These are phyloP conservation scores for Amphiprion clarkii DNA, from an alignment of 2,797 vertebrate species.

Conservation along the genomic window DNA sequence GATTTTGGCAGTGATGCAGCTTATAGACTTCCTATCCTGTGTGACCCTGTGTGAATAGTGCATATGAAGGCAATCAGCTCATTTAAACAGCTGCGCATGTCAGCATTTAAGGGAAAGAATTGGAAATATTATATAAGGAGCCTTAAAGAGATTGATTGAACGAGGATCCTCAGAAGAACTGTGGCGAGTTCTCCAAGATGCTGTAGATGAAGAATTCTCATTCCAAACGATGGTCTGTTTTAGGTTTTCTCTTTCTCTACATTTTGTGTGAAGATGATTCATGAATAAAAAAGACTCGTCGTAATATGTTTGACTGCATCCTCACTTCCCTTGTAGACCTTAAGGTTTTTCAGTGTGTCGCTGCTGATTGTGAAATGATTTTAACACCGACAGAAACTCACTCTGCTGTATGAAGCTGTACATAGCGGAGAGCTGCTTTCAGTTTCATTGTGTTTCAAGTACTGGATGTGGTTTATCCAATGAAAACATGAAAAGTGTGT, in stretches of 20 bases:
- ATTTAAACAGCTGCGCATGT: constrained; percentile 81
- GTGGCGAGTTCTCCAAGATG: too few relatives aligned
- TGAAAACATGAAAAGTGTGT: too few relatives aligned
- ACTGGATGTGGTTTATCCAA: not conserved
- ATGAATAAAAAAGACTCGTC: not conserved
- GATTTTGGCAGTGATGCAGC: too few relatives aligned
- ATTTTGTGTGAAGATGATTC: not conserved
- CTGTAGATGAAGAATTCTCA: too few relatives aligned
- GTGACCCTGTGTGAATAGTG: too few relatives aligned
- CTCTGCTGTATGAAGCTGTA: not conserved
- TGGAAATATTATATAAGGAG: constrained; percentile 79
- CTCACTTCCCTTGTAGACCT: not conserved
- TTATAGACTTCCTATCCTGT: too few relatives aligned
- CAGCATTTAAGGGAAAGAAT: constrained; percentile 80
- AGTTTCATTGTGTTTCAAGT: not conserved
- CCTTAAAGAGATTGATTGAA: constrained; percentile 91
- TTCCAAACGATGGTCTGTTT: not conserved
- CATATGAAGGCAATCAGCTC: constrained; percentile 80
- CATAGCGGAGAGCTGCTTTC: too few relatives aligned
- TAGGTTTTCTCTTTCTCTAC: not conserved
- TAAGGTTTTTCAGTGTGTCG: too few relatives aligned
- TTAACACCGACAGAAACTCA: too few relatives aligned
- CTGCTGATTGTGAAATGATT: too few relatives aligned
- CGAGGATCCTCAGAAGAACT: constrained; percentile 3
- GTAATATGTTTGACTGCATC: not conserved